Conservation (phyloP, 1,140 invertebrate genomes). For the Subanguina moxae region DNA sequence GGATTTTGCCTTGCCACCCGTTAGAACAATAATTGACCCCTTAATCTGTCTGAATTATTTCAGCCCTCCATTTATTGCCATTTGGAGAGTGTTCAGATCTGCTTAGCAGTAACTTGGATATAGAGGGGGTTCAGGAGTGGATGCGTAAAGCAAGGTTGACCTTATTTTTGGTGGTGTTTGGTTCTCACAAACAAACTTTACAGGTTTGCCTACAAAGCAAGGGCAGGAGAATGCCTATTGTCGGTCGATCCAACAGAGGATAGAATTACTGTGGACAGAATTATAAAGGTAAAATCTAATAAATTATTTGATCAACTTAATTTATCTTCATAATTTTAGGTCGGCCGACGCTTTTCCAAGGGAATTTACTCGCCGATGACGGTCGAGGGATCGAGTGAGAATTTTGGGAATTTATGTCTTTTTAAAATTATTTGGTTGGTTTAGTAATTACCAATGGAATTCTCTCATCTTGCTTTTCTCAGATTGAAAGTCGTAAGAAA, state of each 20-base stretch:
- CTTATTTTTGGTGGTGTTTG: background rate
- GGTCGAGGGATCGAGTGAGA: conserved; percentile 69
- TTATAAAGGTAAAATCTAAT: conserved; percentile 26
- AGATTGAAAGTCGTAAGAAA: conserved; percentile 70
- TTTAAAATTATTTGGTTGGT: no score
- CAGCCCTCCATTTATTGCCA: conserved; percentile 44
- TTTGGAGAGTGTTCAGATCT: conserved; percentile 45
- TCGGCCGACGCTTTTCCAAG: conserved; percentile 49
- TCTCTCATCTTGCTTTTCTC: conserved; percentile 87
- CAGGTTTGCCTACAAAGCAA: conserved; percentile 42
- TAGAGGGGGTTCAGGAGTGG: conserved; percentile 39
- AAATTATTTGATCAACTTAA: conserved; percentile 17
- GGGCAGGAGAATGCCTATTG: conserved; percentile 40
- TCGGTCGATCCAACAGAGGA: conserved; percentile 21
- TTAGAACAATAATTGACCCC: background rate
- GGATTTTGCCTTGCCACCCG: no score
- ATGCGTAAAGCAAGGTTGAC: conserved; percentile 34
- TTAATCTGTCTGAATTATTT: background rate
- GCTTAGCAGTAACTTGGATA: conserved; percentile 11
- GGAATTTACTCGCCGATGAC: conserved; percentile 85
- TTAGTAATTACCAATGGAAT: conserved; percentile 78
- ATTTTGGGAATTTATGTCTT: no score
- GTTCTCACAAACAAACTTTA: no score
- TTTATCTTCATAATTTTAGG: conserved; percentile 25
- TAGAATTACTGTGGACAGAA: conserved; percentile 32